Conservation (phyloP, 2,888 invertebrate genomes). For the Drosophila neoperkinsi region DNA sequence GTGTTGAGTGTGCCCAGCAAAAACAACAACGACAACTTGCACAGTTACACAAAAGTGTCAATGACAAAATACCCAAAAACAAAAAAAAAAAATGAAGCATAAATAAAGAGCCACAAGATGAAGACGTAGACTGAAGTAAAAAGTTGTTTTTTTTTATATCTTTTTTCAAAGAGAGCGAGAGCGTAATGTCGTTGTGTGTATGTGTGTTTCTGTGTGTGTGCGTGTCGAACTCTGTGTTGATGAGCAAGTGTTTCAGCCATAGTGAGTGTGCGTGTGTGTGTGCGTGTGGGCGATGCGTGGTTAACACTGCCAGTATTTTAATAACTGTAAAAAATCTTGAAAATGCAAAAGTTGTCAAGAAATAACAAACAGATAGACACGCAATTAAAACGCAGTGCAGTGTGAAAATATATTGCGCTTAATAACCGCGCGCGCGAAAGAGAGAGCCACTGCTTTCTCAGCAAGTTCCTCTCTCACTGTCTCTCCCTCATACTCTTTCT, state of each 20-base stretch:
- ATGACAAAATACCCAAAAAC: constrained; percentile 45
- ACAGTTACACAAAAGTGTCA: constrained; percentile 47
- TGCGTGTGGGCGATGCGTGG: constrained; percentile 58
- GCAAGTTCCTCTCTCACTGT: constrained; percentile 9
- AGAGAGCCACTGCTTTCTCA: not conserved
- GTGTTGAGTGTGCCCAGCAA: constrained; percentile 25
- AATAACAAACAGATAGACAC: constrained; percentile 33
- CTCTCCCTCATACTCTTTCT: constrained; percentile 14
- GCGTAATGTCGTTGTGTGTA: constrained; percentile 38
- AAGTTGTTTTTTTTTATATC: constrained; percentile 43
- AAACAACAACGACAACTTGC: constrained; percentile 31
- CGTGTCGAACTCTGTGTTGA: constrained; percentile 41
- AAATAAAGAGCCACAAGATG: constrained; percentile 58
- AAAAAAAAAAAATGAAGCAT: constrained; percentile 43
- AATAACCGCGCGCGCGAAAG: constrained; percentile 13
- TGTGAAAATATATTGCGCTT: constrained; percentile 46
- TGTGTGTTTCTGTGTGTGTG: constrained; percentile 25
- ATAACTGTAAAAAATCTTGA: constrained; percentile 66
- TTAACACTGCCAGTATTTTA: constrained; percentile 56
- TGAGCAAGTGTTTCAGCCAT: constrained; percentile 22
- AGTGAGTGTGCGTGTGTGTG: constrained; percentile 20
- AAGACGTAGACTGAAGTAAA: constrained; percentile 52
- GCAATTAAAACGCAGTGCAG: constrained; percentile 59
- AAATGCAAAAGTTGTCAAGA: constrained; percentile 67
- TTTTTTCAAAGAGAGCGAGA: constrained; percentile 56